Evolutionary conservation across 2,113 vertebrate genomes (phyloP).

Genomic region (Nibea albiflora): DNA sequence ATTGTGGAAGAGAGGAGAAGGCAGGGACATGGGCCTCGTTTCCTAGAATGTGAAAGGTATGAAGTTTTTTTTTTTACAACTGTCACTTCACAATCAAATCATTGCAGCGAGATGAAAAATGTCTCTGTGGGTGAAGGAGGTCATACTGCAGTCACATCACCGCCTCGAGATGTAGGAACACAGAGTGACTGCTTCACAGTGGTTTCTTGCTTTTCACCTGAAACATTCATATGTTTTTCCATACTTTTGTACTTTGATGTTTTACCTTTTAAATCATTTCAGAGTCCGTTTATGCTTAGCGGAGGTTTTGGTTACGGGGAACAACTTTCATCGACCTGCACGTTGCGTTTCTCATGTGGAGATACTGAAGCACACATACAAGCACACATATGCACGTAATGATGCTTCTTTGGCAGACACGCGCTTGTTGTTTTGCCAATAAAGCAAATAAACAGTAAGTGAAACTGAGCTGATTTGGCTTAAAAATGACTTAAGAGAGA

Average conservation of each 20-base stretch:
- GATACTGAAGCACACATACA: neutral
- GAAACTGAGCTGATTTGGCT: neutral
- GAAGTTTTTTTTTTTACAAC: neutral
- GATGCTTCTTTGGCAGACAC: neutral
- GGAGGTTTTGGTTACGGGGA: neutral
- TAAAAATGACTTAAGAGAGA: neutral
- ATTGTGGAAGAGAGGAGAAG: neutral
- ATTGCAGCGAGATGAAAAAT: neutral
- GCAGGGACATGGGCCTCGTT: too few species aligned
- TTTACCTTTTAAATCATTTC: neutral
- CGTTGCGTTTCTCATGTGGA: neutral
- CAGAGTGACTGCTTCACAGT: neutral
- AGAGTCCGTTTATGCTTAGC: neutral
- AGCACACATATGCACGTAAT: neutral
- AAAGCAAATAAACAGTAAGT: neutral
- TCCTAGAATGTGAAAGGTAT: neutral
- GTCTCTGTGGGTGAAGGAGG: slow-evolving; percentile 9
- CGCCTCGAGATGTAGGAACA: neutral
- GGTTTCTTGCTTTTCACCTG: neutral
- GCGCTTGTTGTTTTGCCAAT: neutral
- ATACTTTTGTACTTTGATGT: neutral
- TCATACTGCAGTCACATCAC: neutral
- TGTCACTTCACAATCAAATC: neutral
- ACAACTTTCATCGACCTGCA: neutral
- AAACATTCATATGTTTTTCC: neutral